Base-by-base conservation (phyloP, 2,113 vertebrate species). In the Dicaeum eximium region DNA sequence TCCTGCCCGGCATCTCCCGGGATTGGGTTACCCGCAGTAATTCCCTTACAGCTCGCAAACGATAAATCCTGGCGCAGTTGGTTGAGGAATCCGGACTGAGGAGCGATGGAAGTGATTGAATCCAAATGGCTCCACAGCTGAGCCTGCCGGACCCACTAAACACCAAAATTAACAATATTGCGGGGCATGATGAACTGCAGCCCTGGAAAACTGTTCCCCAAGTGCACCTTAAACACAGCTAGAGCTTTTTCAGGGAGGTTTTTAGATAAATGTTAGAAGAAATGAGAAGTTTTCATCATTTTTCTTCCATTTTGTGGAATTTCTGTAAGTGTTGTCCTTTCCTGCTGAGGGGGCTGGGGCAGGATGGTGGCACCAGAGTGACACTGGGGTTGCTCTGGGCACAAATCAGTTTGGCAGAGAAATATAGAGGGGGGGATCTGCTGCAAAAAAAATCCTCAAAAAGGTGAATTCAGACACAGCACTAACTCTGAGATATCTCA, bases 61-160 rank as follows among this genome's bases (percentile, higher is more conserved):
- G 3, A 93, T 91, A 95, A 95, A 93, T 96, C 93, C 60, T 70
- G 2, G 8, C 7, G 13, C 77, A 42, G 58, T 65, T 28, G 80
- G 62, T 54, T 30, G 84, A 83, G 94, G 93, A 90, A 82, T 60
- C 71, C 14, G 19, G 81, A 90, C 75, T 88, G 2, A 77, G 79
- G 65, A 91, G 84, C 12, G 73, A 42, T 53, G 91, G 93, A 42
- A 90, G 84, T 92, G 88, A 96, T 97, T 95, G 65, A 92, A 96
- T 75, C 95, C 96, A 95, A 96, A 95, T 89, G 94, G 83, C 78
- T 69, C 80, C 37, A 2, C 50, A 62, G 82, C 61, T 81, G 38
- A 0, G 66, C 87, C 84, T 82, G 87, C 44, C 66, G 7, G 4
- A 3, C 70, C 54, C 84, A 31, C 81, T 88, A 20, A 75, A 23